phyloP scores from a whole-genome alignment of 2,797 vertebrate genomes.

The Anableps anableps region DNA sequence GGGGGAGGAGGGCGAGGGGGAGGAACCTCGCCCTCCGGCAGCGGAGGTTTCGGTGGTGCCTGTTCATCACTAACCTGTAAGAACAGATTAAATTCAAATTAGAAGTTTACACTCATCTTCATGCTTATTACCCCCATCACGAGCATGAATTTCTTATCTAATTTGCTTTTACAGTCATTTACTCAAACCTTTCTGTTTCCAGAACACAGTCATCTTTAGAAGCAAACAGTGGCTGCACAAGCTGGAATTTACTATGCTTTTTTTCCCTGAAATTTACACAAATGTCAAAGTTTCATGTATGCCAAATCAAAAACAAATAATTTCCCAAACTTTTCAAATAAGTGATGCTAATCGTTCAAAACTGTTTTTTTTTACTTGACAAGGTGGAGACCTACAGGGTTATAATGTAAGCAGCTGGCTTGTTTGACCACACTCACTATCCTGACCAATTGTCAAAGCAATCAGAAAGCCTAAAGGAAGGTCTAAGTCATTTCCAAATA shows the following conservation, averaged over 20 bases:
- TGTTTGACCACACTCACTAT: too few relatives aligned
- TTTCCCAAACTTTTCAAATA: not conserved
- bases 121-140: not conserved
- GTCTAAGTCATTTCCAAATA: not conserved
- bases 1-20: constrained; percentile 95
- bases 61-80: constrained; percentile 91
- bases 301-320: not conserved
- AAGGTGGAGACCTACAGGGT: not conserved
- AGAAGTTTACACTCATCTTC: not conserved
- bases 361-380: not conserved
- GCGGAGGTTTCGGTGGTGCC: constrained; percentile 94
- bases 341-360: not conserved
- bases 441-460: not conserved
- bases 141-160: not conserved
- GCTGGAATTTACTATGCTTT: not conserved
- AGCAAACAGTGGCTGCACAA: not conserved
- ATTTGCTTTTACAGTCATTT: not conserved
- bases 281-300: not conserved
- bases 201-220: not conserved
- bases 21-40: constrained; percentile 96
- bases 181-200: not conserved
- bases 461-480: not conserved
- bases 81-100: not conserved
- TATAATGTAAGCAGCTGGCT: not conserved
- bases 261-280: not conserved